Evolutionary conservation across 2,888 invertebrate species (phyloP).

Genomic region (Eilema caniola): DNA sequence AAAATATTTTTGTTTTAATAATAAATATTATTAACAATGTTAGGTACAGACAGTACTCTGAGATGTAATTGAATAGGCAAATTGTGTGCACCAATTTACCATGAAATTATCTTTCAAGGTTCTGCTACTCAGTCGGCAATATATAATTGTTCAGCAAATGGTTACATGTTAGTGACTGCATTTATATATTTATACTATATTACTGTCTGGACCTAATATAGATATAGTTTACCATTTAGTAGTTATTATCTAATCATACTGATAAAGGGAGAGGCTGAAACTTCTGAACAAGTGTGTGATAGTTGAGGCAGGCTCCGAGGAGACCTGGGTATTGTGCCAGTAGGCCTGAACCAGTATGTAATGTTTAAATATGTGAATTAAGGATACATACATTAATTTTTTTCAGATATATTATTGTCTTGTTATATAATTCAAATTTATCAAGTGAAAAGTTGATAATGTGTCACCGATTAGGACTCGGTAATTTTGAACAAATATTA

Average conservation of each 20-base stretch:
- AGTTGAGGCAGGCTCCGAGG: conserved; percentile 68
- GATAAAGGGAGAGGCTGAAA: conserved; percentile 63
- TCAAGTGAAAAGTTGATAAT: conserved; percentile 75
- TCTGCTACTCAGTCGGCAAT: conserved; percentile 40
- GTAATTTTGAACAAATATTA: conserved; percentile 79
- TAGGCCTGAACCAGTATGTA: conserved; percentile 83
- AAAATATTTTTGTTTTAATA: conserved; percentile 61
- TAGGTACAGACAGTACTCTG: conserved; percentile 74
- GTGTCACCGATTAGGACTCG: conserved; percentile 73
- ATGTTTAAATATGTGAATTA: conserved; percentile 79
- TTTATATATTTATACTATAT: conserved; percentile 51
- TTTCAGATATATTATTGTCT: conserved; percentile 87
- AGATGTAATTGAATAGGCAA: conserved; percentile 73
- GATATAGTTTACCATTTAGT: conserved; percentile 69
- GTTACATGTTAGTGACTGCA: conserved; percentile 40
- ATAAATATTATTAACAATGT: conserved; percentile 62
- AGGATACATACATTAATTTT: conserved; percentile 86
- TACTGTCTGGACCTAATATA: conserved; percentile 75
- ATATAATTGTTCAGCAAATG: conserved; percentile 37
- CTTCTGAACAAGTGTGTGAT: conserved; percentile 75
- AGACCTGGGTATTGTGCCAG: conserved; percentile 72
- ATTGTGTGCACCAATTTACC: conserved; percentile 56
- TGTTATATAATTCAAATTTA: conserved; percentile 87
- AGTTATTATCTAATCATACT: conserved; percentile 66
- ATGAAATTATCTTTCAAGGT: conserved; percentile 61